Evolutionary conservation across 2,888 invertebrate genomes (phyloP), one percentile per base, ranked within the genome.

Genomic region (Vanessa cardui): DNA sequence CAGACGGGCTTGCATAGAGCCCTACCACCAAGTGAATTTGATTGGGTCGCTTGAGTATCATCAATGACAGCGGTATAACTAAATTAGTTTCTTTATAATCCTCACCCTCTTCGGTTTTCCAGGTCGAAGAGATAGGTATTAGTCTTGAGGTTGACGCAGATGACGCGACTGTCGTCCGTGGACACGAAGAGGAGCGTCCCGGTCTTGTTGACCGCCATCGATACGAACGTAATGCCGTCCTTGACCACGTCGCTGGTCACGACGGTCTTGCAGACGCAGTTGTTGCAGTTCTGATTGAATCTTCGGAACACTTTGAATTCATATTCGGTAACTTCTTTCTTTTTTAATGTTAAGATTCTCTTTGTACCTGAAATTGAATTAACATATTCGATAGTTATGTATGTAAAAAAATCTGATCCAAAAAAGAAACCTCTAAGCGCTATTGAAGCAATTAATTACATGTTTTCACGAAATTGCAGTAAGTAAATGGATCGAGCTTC

Each of bases 91-190:
- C 12, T 39, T 39, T 12, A 47, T 49, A 8, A 54, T 46, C 82
- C 89, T 83, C 68, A 93, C 93, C 93, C 93, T 72, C 93, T 82
- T 18, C 86, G 77, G 76, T 93, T 93, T 69, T 91, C 90, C 71
- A 93, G 73, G 72, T 92, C 88, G 68, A 90, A 89, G 2, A 86
- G 79, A 47, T 84, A 77, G 0, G 80, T 73, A 58, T 86, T 80
- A n/a, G 82, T 92, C 70, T 88, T 88, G 72, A 93, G 74, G 77
- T 91, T 89, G 2, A 92, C 78, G 58, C 90, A 88, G 0, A 92
- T 82, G 1, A 93, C 83, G 5, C 92, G 76, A 54, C 89, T 87
- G 56, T 93, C 92, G 63, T 92, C 84, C 0, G 93, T 93, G 0
- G 92, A 86, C 1, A 92, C 84, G 60, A 93, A 93, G 65, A 93